phyloP scores from a whole-genome alignment of 1,140 invertebrate species.

The Metopolophium dirhodum region DNA sequence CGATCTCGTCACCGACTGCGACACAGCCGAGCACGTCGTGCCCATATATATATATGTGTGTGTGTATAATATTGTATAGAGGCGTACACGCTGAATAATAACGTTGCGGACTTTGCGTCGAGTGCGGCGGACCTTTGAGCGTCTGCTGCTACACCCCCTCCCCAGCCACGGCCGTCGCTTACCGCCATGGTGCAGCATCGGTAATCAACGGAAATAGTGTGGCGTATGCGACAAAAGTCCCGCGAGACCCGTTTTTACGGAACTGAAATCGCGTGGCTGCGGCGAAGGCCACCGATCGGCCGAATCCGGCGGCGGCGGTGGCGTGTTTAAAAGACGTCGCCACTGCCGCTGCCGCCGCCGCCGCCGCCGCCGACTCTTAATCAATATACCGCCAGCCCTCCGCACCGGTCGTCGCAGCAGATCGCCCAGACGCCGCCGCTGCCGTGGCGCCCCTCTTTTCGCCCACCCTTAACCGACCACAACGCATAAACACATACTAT shows the following conservation, averaged over 20 bases:
- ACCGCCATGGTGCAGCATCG: neutral
- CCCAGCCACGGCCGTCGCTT: neutral
- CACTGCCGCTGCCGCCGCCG: slow-evolving; percentile 19
- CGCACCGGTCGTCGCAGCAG: neutral
- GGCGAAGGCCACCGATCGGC: slow-evolving; percentile 18
- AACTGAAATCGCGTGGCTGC: slow-evolving; percentile 2
- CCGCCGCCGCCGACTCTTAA: slow-evolving; percentile 26
- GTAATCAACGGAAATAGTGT: slow-evolving; percentile 33
- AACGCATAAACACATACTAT: slow-evolving; percentile 4
- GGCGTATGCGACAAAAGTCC: slow-evolving; percentile 39
- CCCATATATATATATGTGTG: neutral
- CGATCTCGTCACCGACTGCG: neutral
- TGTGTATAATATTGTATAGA: neutral
- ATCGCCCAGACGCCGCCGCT: slow-evolving; percentile 32
- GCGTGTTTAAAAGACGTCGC: slow-evolving; percentile 47
- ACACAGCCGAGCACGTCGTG: neutral
- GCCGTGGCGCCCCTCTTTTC: slow-evolving; percentile 39
- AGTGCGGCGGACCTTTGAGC: neutral
- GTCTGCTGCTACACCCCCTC: neutral
- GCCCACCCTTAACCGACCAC: neutral
- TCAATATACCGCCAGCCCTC: slow-evolving; percentile 38
- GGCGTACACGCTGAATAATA: neutral
- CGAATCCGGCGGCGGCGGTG: slow-evolving; percentile 10
- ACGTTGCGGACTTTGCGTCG: slow-evolving; percentile 18
- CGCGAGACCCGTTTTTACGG: slow-evolving; percentile 23